Percentiles rank a stretch among this genome's conserved stretches.
phyloP scores from a whole-genome alignment of 2,113 vertebrate genomes.

The Phyllostomus discolor region DNA sequence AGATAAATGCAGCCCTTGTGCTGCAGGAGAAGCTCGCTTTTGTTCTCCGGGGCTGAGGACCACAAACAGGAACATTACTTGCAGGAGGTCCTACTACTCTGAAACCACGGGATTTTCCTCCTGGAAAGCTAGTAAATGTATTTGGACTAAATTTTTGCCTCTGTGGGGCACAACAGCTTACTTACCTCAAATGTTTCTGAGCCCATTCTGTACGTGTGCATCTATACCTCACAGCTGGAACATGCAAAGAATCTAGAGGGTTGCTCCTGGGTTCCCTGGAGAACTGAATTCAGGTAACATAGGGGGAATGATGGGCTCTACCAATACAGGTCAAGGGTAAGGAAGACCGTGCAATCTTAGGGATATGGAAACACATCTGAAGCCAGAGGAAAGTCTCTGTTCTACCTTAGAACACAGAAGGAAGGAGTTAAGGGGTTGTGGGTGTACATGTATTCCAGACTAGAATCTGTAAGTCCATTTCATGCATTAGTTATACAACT shows the following conservation, averaged over 20 bases:
- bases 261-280: background rate
- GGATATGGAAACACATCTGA: background rate
- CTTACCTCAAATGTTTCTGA: background rate
- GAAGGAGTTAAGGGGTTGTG: background rate
- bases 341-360: background rate
- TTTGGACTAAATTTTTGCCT: background rate
- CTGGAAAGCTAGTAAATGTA: background rate
- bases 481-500: background rate
- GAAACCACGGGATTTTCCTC: background rate
- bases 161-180: background rate
- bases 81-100: background rate
- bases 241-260: background rate
- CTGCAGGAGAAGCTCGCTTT: background rate
- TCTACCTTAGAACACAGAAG: background rate
- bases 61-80: background rate
- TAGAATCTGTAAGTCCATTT: background rate
- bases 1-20: background rate
- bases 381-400: background rate
- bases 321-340: background rate
- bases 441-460: background rate
- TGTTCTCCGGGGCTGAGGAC: background rate
- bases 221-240: background rate
- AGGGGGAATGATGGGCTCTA: background rate
- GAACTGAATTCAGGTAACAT: background rate
- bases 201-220: background rate